phyloP scores from a whole-genome alignment of 2,797 vertebrate species.

The Lepilemur ruficaudatus region DNA sequence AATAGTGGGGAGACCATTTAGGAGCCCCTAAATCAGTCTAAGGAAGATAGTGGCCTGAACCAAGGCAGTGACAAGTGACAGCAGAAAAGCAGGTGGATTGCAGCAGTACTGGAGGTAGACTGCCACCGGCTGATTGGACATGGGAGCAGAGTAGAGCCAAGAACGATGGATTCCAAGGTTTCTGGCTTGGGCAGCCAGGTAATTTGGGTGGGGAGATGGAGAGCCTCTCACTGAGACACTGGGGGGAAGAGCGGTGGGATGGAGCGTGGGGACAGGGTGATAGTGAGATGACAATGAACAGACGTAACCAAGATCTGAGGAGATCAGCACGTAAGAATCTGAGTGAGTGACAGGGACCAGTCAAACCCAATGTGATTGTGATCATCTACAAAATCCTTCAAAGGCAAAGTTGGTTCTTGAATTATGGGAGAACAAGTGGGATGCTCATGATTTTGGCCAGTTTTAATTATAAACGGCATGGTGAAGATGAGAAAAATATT shows the following conservation, averaged over 20 bases:
- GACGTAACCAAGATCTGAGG: neutral
- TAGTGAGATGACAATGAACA: neutral
- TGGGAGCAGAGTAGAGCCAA: neutral
- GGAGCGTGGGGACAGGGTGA: fast-evolving
- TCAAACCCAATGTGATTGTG: neutral
- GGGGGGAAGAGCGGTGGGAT: neutral
- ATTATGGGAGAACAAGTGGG: neutral
- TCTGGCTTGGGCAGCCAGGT: neutral
- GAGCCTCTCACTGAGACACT: neutral
- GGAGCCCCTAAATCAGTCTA: neutral
- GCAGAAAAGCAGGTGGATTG: neutral
- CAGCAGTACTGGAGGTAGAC: neutral
- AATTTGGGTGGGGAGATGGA: neutral
- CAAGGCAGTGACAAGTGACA: neutral
- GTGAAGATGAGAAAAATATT: neutral
- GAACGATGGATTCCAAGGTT: neutral
- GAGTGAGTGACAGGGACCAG: neutral
- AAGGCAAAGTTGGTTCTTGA: neutral
- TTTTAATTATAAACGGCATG: neutral
- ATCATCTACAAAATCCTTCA: neutral
- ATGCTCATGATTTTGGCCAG: neutral
- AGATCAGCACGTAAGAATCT: neutral
- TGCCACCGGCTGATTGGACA: neutral
- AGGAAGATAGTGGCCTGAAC: neutral
- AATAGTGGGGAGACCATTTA: neutral